Base-by-base conservation (phyloP, 1,140 invertebrate genomes). In the Dendrolimus kikuchii region DNA sequence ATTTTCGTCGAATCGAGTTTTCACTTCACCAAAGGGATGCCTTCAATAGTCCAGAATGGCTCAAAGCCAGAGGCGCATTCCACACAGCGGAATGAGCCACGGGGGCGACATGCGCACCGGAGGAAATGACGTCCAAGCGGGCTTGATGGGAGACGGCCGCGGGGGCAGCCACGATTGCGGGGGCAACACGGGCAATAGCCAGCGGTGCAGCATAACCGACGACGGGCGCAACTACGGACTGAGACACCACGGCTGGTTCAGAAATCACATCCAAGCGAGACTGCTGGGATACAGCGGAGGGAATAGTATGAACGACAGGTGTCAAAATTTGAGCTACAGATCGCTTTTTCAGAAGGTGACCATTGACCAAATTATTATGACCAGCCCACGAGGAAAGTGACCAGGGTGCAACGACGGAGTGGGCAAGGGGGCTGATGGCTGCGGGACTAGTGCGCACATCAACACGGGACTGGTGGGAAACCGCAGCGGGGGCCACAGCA, bases 381-480 rank as follows among this genome's bases (percentile, higher is more conserved):
- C 41, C 41, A 42, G 41, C 41, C n/a, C n/a, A 7, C n/a, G n/a
- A n/a, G 41, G 41, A 7, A 42, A 42, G n/a, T 1, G 41, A n/a
- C 6, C 6, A 7, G n/a, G 41, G n/a, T 4, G 6, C 6, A 42
- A 42, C n/a, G 10, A 57, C 70, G 10, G 59, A 43, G 40, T 57
- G 49, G 5, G 49, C 50, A 43, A 57, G 51, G 51, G 60, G 62
- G 8, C 60, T 56, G 23, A 23, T 23, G 23, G 23, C 23, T 23
- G 23, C 69, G 53, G 66, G 79, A 57, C 59, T 74, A 62, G 59
- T 68, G 73, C 60, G 62, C 6, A 79, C 61, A 51, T 75, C 68
- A 36, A 71, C 68, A 38, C 71, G 66, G n/a, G 81, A 84, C 48
- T 75, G 74, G 47, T 81, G 73, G 40, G 70, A 68, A 44, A 80